Evolutionary conservation across 2,113 vertebrate genomes (phyloP), one percentile per base, ranked within the genome.

Genomic region (Rana temporaria): DNA sequence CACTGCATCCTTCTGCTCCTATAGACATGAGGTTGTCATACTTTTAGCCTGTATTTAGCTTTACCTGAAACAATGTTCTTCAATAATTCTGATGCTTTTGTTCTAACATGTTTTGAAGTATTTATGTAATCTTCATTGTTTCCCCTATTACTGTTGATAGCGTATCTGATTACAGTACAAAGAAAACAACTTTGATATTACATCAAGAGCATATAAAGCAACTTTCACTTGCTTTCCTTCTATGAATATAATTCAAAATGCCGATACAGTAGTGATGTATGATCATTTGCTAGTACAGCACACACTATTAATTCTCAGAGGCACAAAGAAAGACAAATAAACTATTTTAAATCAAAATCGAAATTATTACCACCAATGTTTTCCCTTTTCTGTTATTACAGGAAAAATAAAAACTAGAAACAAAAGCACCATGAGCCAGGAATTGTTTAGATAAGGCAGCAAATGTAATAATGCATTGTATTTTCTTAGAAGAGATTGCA

Each of bases 261-360:
- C 4, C 20, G 9, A 53, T 80, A 66, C 62, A 42, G n/a, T 74
- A 14, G 26, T 26, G 20, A 71, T 57, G 52, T 26, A 42, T 72
- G 55, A 66, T 82, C 60, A 38, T 64, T 63, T 65, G 52, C 60
- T 66, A 20, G 18, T 82, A 74, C 42, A 64, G 70, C 4, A 7
- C n/a, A 59, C 20, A 48, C 53, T 64, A 63, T 73, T 74, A 56
- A 65, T 74, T 72, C n/a, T 79, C 63, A 57, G 48, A n/a, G 42
- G 26, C 32, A 59, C 30, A 67, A 42, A 83, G 56, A 80, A 79
- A 79, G 20, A 52, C 30, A 81, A 82, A 63, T 56, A 30, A 65
- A 68, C 71, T 76, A 32, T 76, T 32, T 55, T 22, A 82, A 82
- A 81, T 68, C 56, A 80, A 52, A 78, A 65, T 67, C 24, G 20